Evolutionary conservation across 1,140 invertebrate species (phyloP).

Genomic region (Drosophila repletoides): DNA sequence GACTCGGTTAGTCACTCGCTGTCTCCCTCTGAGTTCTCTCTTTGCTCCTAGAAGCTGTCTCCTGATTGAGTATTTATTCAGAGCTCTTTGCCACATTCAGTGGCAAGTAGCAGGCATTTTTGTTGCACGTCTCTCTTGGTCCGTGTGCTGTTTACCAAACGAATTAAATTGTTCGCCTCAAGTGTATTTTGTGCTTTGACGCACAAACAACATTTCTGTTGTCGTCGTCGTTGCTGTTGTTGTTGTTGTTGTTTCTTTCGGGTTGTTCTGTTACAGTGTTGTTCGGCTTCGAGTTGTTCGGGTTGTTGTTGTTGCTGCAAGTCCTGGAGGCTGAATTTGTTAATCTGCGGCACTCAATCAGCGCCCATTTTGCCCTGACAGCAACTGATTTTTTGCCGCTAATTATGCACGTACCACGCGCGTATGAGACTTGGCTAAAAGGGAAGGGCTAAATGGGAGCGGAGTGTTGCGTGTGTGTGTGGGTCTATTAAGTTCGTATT

Average conservation of each 20-base stretch:
- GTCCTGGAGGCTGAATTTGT: slow-evolving; percentile 61
- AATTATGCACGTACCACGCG: slow-evolving; percentile 66
- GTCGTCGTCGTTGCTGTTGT: slow-evolving; percentile 2
- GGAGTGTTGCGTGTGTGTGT: slow-evolving; percentile 25
- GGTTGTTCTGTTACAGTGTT: neutral
- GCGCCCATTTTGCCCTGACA: slow-evolving; percentile 33
- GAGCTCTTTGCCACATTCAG: slow-evolving; percentile 22
- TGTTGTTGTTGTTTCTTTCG: slow-evolving; percentile 8
- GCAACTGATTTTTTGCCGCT: slow-evolving; percentile 59
- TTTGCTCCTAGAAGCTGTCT: neutral
- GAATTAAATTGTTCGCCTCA: slow-evolving; percentile 79
- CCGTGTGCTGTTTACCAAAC: slow-evolving; percentile 75
- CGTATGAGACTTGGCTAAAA: neutral
- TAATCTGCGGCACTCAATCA: slow-evolving; percentile 77
- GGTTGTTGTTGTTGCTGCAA: slow-evolving; percentile 11
- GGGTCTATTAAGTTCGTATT: slow-evolving; percentile 56
- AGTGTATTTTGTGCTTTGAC: slow-evolving; percentile 72
- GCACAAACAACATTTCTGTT: slow-evolving; percentile 52
- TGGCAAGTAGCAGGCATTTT: slow-evolving; percentile 23
- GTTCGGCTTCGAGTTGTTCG: slow-evolving; percentile 14
- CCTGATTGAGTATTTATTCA: slow-evolving; percentile 57
- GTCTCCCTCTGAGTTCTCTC: neutral
- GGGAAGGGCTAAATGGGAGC: neutral
- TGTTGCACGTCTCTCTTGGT: slow-evolving; percentile 18
- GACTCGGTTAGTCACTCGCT: neutral